Percentiles rank a stretch among this genome's conserved stretches.
Evolutionary conservation across 2,888 invertebrate genomes (phyloP).

Genomic region (Protodeltote pygarga): DNA sequence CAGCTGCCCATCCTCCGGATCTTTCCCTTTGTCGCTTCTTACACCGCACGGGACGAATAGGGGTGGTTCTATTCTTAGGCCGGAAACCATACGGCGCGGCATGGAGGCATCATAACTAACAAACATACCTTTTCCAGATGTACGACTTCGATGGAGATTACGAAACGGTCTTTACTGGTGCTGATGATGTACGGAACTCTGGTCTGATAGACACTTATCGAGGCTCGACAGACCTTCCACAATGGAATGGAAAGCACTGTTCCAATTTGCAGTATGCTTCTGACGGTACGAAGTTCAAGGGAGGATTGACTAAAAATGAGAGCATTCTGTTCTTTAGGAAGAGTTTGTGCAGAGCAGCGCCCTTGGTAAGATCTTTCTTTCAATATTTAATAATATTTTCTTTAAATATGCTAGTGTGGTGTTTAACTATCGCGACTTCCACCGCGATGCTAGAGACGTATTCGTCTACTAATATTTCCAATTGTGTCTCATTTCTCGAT

Average conservation of each 20-base stretch:
- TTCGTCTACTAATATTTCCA: too few species aligned
- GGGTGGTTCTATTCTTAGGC: too few species aligned
- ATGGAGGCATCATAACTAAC: too few species aligned
- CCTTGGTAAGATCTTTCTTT: slow-evolving; percentile 92
- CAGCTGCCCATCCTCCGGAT: too few species aligned
- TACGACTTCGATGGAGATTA: slow-evolving; percentile 93
- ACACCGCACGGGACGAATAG: too few species aligned
- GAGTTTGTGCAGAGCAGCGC: slow-evolving; percentile 94
- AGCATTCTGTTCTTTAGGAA: slow-evolving; percentile 92
- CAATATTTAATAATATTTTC: too few species aligned
- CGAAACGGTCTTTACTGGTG: slow-evolving; percentile 92
- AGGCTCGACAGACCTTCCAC: slow-evolving; percentile 90
- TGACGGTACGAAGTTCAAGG: slow-evolving; percentile 94
- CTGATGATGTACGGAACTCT: slow-evolving; percentile 85
- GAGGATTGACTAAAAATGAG: slow-evolving; percentile 90
- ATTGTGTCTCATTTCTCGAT: too few species aligned
- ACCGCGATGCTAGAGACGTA: too few species aligned
- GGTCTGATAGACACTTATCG: slow-evolving; percentile 93
- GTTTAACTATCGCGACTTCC: too few species aligned
- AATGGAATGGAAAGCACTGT: slow-evolving; percentile 92
- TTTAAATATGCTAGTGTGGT: too few species aligned
- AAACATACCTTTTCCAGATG: slow-evolving; percentile 92
- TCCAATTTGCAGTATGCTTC: slow-evolving; percentile 92
- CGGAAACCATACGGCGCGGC: too few species aligned
- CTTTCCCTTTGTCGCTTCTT: too few species aligned